phyloP scores from a whole-genome alignment of 2,888 invertebrate genomes.

The Clunio marinus region DNA sequence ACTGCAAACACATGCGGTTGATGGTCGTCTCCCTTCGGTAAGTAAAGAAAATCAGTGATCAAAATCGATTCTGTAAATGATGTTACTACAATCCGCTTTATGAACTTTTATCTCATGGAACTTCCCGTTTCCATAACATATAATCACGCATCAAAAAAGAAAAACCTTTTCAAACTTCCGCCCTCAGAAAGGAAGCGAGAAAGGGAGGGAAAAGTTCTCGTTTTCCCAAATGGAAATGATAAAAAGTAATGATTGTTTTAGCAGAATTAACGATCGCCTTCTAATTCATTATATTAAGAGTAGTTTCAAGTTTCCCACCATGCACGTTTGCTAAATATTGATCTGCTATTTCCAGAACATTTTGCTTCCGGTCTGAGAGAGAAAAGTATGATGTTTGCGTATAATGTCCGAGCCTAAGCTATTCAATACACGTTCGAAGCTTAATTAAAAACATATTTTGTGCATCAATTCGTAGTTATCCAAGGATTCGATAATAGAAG shows the following conservation, averaged over 20 bases:
- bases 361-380: not conserved
- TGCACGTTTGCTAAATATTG: not conserved
- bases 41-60: not conserved
- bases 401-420: not conserved
- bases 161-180: too few species aligned
- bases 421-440: conserved; percentile 25
- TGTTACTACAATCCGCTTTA: too few species aligned
- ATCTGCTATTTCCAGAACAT: not conserved
- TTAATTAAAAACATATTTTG: conserved; percentile 35
- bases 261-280: conserved; percentile 25
- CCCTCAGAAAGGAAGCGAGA: too few species aligned
- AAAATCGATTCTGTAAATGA: too few species aligned
- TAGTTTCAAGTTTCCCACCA: not conserved
- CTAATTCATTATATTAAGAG: conserved; percentile 33
- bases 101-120: too few species aligned
- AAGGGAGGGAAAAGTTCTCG: not conserved
- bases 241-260: conserved; percentile 18
- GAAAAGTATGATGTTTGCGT: conserved; percentile 17
- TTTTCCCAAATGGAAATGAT: not conserved
- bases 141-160: too few species aligned
- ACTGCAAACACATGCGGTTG: too few species aligned
- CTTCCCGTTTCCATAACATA: too few species aligned
- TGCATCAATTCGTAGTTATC: conserved; percentile 20
- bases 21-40: not conserved
- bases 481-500: not conserved